Conservation (phyloP, 2,113 vertebrate genomes). For the Sinocyclocheilus rhinocerous region DNA sequence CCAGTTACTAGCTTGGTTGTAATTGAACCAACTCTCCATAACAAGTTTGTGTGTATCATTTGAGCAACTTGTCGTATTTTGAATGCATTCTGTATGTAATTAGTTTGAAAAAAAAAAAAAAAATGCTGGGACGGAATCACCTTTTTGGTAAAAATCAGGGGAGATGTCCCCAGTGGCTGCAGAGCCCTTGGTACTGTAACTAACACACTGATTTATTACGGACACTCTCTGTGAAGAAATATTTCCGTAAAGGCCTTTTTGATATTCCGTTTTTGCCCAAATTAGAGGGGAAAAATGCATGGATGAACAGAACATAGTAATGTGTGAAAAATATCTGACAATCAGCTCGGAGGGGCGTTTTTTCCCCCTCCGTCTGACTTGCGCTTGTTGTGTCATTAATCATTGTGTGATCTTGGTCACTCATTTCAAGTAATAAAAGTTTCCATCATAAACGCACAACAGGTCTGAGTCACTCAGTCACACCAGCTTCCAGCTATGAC, state of each 20-base stretch:
- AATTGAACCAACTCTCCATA: not conserved
- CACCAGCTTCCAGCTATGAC: constrained; percentile 98
- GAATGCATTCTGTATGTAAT: not conserved
- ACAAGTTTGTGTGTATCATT: not conserved
- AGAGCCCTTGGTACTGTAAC: not conserved
- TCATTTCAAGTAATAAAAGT: constrained; percentile 99
- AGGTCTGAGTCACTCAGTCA: constrained; percentile 99
- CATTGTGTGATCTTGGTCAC: constrained; percentile 96
- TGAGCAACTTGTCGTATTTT: not conserved
- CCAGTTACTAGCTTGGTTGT: not conserved
- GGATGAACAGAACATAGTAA: constrained; percentile 20
- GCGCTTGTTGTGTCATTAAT: constrained; percentile 97
- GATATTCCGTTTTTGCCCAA: not conserved
- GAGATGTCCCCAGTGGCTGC: not conserved
- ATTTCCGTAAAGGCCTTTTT: not conserved
- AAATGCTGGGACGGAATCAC: not conserved
- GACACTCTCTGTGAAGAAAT: not conserved
- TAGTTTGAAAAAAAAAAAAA: not conserved
- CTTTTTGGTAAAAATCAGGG: not conserved
- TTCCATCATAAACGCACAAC: constrained; percentile 99
- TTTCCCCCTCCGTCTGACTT: constrained; percentile 73
- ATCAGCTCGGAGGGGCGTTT: constrained; percentile 47
- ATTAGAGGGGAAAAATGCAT: not conserved
- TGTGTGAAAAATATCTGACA: constrained; percentile 36
- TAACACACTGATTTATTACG: not conserved